Evolutionary conservation across 1,140 invertebrate species (phyloP).

Genomic region (Trachelipus rathkii): DNA sequence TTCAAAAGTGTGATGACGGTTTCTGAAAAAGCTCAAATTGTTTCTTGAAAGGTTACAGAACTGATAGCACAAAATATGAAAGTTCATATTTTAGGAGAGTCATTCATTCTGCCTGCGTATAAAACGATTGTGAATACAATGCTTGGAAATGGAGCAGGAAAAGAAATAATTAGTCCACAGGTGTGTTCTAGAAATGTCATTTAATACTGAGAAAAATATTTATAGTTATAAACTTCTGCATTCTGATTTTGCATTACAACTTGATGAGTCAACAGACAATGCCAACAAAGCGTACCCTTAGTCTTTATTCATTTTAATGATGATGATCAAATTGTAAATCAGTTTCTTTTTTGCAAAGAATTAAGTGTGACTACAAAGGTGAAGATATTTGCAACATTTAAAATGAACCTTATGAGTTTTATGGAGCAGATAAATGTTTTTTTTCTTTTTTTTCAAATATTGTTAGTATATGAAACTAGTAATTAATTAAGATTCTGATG

Average conservation of each 20-base stretch:
- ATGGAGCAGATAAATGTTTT: too few relatives aligned
- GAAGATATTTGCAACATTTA: neutral
- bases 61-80: slow-evolving; percentile 21
- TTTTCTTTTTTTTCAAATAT: too few relatives aligned
- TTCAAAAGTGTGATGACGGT: neutral
- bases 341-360: slow-evolving; percentile 13
- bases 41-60: neutral
- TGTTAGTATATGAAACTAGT: too few relatives aligned
- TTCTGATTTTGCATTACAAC: neutral
- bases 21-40: neutral
- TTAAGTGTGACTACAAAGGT: neutral
- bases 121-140: neutral
- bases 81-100: neutral
- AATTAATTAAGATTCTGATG: too few relatives aligned
- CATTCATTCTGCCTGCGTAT: neutral
- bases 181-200: neutral
- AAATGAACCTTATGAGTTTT: too few relatives aligned
- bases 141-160: neutral
- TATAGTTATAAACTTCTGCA: slow-evolving; percentile 1
- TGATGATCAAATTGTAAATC: slow-evolving; percentile 16
- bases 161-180: slow-evolving; percentile 9
- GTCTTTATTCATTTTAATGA: neutral
- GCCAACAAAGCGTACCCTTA: neutral
- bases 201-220: neutral
- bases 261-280: slow-evolving; percentile 18